These are phyloP conservation scores for Pyrocoelia pectoralis DNA, from an alignment of 2,888 invertebrate species.

Conservation along the genomic window DNA sequence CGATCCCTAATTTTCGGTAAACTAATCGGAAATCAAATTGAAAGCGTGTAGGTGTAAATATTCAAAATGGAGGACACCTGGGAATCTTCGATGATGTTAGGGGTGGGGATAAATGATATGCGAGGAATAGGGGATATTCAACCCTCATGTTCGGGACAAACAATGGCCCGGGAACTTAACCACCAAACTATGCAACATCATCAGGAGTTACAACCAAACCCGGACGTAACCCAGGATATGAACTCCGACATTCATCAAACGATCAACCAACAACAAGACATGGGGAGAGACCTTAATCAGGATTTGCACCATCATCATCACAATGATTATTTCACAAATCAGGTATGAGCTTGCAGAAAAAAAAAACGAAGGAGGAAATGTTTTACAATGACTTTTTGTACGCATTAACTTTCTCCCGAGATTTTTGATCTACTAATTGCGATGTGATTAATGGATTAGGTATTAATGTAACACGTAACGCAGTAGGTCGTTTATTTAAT, in stretches of 20 bases:
- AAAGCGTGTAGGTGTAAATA: slow-evolving; percentile 42
- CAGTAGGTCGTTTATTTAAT: slow-evolving; percentile 26
- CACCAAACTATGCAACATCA: slow-evolving; percentile 48
- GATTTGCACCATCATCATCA: slow-evolving; percentile 49
- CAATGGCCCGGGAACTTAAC: slow-evolving; percentile 47
- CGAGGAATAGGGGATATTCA: slow-evolving; percentile 53
- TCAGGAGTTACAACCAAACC: slow-evolving; percentile 42
- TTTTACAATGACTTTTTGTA: slow-evolving; percentile 9
- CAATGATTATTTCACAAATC: slow-evolving; percentile 52
- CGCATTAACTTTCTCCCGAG: not conserved
- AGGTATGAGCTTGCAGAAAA: slow-evolving; percentile 45
- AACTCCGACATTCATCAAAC: slow-evolving; percentile 49
- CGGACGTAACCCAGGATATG: slow-evolving; percentile 44
- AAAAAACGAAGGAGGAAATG: not conserved
- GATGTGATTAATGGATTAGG: slow-evolving; percentile 19
- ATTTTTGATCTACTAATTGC: not conserved
- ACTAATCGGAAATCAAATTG: slow-evolving; percentile 19
- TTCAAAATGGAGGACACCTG: slow-evolving; percentile 60
- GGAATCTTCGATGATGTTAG: slow-evolving; percentile 61
- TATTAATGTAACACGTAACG: slow-evolving; percentile 26
- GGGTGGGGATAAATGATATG: slow-evolving; percentile 56
- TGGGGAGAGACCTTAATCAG: slow-evolving; percentile 48
- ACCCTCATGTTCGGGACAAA: slow-evolving; percentile 44
- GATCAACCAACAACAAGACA: slow-evolving; percentile 52
- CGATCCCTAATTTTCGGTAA: not conserved